Base-by-base conservation (phyloP, 2,888 invertebrate genomes). In the Hydrotaea diabolus region DNA sequence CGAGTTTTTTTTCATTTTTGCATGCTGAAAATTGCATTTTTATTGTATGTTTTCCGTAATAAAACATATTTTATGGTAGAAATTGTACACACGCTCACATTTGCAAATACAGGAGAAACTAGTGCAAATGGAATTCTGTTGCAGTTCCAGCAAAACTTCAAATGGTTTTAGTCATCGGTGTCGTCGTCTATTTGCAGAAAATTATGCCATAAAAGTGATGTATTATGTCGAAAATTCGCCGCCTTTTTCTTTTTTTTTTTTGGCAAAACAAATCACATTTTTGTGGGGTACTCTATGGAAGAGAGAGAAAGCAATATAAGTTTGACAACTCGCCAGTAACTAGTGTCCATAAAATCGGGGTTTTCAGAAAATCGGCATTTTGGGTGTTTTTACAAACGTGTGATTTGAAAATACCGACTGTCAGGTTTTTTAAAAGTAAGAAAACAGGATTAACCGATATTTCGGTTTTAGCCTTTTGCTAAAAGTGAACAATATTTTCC, bases 11-110 rank as follows among this genome's bases (percentile, higher is more conserved):
- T 36, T 9, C 31, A 57, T 46, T 80, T 85, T 80, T 82, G 82
- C 85, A 79, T 80, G 76, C 69, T 82, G 62, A 36, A 80, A 80
- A 77, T 74, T 69, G 74, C 82, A 84, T 78, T 84, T 84, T 81
- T 79, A 82, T 82, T 74, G 73, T 82, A 80, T 74, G 69, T 77
- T 79, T 82, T 62, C 57, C 64, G 82, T 77, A 82, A 85, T 85
- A 85, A 82, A 82, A 85, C 82, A 85, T 85, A 85, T 85, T 85
- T 85, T 82, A 85, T 82, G 82, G 79, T 46, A 31, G 46, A n/a
- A 36, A 80, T 66, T 66, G 9, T 13, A 39, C 39, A 39, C 39
- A 39, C 39, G 39, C 39, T 39, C 39, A 17, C 23, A 62, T 4
- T 53, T 17, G 17, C 11, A 19, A 55, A 55, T 13, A 53, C 53